phyloP scores from a whole-genome alignment of 2,888 invertebrate genomes.

The Drosophila ochracea region DNA sequence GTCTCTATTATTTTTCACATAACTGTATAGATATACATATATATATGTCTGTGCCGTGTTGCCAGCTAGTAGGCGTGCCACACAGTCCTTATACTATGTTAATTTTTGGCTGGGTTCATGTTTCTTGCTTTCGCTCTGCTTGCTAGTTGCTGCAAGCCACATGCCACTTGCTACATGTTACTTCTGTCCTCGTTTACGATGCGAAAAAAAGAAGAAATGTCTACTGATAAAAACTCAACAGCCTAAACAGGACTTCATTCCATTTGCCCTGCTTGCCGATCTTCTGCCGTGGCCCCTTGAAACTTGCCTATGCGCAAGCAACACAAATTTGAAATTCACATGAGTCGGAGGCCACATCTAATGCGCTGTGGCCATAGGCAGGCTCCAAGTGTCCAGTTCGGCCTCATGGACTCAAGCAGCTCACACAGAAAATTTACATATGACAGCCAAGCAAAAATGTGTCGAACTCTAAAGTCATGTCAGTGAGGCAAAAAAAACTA shows the following conservation, averaged over 20 bases:
- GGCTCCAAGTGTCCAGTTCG: conserved; percentile 13
- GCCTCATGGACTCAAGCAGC: not conserved
- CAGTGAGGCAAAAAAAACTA: conserved; percentile 2
- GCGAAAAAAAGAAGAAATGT: conserved; percentile 52
- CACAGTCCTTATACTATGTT: conserved; percentile 74
- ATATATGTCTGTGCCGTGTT: conserved; percentile 32
- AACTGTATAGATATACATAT: conserved; percentile 16
- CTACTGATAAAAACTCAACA: conserved; percentile 70
- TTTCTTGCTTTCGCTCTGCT: conserved; percentile 40
- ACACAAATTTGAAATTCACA: conserved; percentile 70
- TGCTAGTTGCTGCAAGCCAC: conserved; percentile 19
- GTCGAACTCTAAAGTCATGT: conserved; percentile 12
- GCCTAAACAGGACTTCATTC: conserved; percentile 41
- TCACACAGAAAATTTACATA: conserved; percentile 41
- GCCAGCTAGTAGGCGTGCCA: conserved; percentile 64
- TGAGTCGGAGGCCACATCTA: conserved; percentile 52
- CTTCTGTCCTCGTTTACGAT: conserved; percentile 64
- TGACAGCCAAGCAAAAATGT: conserved; percentile 25
- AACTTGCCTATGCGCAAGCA: conserved; percentile 9
- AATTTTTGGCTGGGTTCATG: conserved; percentile 73
- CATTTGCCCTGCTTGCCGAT: conserved; percentile 8
- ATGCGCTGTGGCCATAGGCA: conserved; percentile 63
- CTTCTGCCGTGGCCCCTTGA: not conserved
- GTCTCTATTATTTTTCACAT: not conserved
- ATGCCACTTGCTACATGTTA: conserved; percentile 24